phyloP scores from a whole-genome alignment of 1,140 invertebrate genomes.

The Drosophila triauraria region DNA sequence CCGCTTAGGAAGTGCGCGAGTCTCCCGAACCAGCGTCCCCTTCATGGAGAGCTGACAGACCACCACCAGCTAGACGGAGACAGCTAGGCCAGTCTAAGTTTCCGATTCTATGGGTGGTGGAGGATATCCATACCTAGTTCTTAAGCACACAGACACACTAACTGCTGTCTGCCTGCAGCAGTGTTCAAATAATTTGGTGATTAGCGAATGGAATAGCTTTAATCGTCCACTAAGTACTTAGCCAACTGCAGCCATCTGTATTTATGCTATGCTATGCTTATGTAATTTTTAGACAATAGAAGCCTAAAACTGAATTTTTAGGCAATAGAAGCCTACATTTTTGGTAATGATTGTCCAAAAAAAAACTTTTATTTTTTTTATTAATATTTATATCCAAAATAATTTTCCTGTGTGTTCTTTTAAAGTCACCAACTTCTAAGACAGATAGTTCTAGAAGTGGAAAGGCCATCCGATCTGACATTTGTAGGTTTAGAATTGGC shows the following conservation, averaged over 20 bases:
- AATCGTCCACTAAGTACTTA: constrained; percentile 70
- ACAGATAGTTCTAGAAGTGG: too few species aligned
- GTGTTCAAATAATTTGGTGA: constrained; percentile 42
- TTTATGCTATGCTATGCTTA: constrained; percentile 7
- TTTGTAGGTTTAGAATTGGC: too few species aligned
- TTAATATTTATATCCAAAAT: too few species aligned
- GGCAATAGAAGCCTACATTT: too few species aligned
- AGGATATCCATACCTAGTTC: constrained; percentile 11
- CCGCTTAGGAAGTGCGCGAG: constrained; percentile 56
- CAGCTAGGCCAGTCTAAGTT: background rate
- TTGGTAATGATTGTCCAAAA: too few species aligned
- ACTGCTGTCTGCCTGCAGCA: constrained; percentile 4
- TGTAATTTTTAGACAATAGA: too few species aligned
- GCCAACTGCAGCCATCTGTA: constrained; percentile 33
- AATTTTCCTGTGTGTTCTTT: too few species aligned
- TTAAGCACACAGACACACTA: constrained; percentile 20
- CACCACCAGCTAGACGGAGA: constrained; percentile 65
- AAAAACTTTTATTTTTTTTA: too few species aligned
- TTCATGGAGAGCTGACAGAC: constrained; percentile 27
- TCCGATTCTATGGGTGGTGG: background rate
- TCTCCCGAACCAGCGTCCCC: constrained; percentile 18
- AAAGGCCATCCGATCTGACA: too few species aligned
- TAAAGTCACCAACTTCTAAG: too few species aligned
- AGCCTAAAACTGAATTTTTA: too few species aligned
- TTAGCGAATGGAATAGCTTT: constrained; percentile 41